Evolutionary conservation across 1,140 invertebrate species (phyloP).

Genomic region (Homarus americanus): DNA sequence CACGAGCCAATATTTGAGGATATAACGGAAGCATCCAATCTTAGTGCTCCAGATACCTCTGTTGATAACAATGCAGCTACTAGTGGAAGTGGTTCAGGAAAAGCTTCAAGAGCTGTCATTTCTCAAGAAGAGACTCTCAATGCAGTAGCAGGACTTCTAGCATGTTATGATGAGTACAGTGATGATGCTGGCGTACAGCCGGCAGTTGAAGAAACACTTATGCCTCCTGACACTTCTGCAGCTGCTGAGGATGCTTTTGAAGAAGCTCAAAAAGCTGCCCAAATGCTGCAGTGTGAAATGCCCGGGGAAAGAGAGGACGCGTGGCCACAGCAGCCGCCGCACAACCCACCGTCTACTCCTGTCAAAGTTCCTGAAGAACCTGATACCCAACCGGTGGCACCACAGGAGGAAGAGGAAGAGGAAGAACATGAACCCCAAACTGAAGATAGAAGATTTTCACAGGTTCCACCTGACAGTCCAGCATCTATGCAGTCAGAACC

Average conservation of each 20-base stretch:
- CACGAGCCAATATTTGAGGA: slow-evolving; percentile 64
- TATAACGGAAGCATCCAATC: slow-evolving; percentile 52
- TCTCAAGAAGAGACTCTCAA: slow-evolving; percentile 95
- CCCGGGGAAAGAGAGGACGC: slow-evolving; percentile 70
- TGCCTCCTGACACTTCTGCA: slow-evolving; percentile 78
- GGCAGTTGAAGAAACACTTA: slow-evolving; percentile 67
- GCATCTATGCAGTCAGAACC: slow-evolving; percentile 91
- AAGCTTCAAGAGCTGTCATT: slow-evolving; percentile 86
- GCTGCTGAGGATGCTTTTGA: slow-evolving; percentile 84
- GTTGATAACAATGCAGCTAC: slow-evolving; percentile 74
- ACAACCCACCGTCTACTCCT: slow-evolving; percentile 34
- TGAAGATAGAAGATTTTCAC: slow-evolving; percentile 28
- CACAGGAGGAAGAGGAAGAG: slow-evolving; percentile 56
- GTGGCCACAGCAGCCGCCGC: slow-evolving; percentile 32
- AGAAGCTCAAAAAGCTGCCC: slow-evolving; percentile 79
- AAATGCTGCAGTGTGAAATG: slow-evolving; percentile 75
- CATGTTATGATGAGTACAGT: slow-evolving; percentile 73
- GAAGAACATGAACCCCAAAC: slow-evolving; percentile 12
- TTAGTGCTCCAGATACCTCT: slow-evolving; percentile 65
- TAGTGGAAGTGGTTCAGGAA: slow-evolving; percentile 75
- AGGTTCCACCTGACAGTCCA: slow-evolving; percentile 84
- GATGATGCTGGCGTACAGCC: slow-evolving; percentile 57
- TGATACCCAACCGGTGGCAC: neutral
- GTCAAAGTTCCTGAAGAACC: slow-evolving; percentile 40
- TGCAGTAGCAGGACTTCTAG: slow-evolving; percentile 89